Evolutionary conservation across 2,113 vertebrate species (phyloP), one percentile per base, ranked within the genome.

Genomic region (Bothrops jararaca): DNA sequence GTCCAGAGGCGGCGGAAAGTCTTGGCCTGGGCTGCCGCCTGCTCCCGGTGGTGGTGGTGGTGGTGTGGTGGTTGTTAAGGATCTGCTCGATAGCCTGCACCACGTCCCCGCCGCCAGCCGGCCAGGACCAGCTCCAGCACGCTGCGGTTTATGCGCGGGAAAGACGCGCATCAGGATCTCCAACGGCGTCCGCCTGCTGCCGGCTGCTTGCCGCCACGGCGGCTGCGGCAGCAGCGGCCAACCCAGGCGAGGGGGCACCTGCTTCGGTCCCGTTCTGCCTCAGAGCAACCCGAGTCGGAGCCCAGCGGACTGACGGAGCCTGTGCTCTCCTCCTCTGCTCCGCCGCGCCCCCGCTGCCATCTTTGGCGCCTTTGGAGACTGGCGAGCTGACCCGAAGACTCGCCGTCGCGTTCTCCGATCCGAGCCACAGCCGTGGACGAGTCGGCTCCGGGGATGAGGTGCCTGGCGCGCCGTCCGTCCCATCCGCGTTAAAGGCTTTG

Each of bases 31-130:
- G 54, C 74, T 86, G 69, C 69, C 88, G 5, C 24, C 69, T 11
- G 60, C 34, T 52, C 26, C 23, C 42, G 48, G 52, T 48, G 92
- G 39, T 50, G 92, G 23, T 48, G 92, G 23, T 48, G 92, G 23
- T 92, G 86, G 2, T 80, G 24, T 92, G 92, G 93, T 96, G 97
- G 98, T 99, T 99, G 98, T 99, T 99, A 93, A 99, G 98, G 96
- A 99, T 99, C 97, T 99, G 99, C 98, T 99, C 99, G 95, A 99
- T 99, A 96, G 99, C 99, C 97, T 99, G 99, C 45, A 99, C 99
- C 98, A 99, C 99, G 95, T 99, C 99, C 90, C 98, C 99, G 20
- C 99, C 99, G 96, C 99, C 99, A 99, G 96, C 99, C 99, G 96
- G 99, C 99, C 95, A 99, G 97, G 85, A 99, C 99, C 91, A 99